These are phyloP conservation scores for Hypomecis punctinalis DNA, from an alignment of 2,888 invertebrate genomes.

Conservation along the genomic window DNA sequence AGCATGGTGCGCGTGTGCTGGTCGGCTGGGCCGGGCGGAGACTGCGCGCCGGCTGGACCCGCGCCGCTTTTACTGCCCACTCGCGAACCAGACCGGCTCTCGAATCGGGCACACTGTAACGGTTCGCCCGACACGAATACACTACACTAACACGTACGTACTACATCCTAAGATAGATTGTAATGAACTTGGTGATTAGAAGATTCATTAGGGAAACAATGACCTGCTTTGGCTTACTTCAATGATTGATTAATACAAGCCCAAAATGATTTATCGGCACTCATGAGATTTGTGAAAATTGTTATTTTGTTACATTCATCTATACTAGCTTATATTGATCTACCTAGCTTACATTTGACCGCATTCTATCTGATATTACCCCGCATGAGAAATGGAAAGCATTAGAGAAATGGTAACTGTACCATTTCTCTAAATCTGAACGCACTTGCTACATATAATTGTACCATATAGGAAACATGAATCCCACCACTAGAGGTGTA, in stretches of 20 bases:
- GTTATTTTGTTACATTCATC: neutral
- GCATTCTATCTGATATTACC: no score
- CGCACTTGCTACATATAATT: no score
- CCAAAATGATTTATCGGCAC: neutral
- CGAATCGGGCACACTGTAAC: slow-evolving; percentile 81
- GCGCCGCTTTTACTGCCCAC: slow-evolving; percentile 77
- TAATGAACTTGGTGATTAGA: slow-evolving; percentile 20
- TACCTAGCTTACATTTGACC: neutral
- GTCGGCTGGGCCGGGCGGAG: slow-evolving; percentile 54
- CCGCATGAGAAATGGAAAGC: no score
- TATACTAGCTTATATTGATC: neutral
- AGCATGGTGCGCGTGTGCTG: slow-evolving; percentile 72
- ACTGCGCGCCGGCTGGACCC: slow-evolving; percentile 68
- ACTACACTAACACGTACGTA: slow-evolving; percentile 33
- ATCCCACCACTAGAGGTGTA: no score
- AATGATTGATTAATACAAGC: slow-evolving; percentile 19
- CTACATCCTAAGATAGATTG: slow-evolving; percentile 28
- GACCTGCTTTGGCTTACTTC: slow-evolving; percentile 48
- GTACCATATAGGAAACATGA: no score
- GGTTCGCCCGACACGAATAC: slow-evolving; percentile 72
- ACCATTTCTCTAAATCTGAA: no score
- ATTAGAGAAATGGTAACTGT: no score
- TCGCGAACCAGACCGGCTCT: slow-evolving; percentile 74
- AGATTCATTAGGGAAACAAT: slow-evolving; percentile 31
- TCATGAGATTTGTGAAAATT: neutral